Conservation (phyloP, 2,888 invertebrate genomes). For the Micropterix aruncella region DNA sequence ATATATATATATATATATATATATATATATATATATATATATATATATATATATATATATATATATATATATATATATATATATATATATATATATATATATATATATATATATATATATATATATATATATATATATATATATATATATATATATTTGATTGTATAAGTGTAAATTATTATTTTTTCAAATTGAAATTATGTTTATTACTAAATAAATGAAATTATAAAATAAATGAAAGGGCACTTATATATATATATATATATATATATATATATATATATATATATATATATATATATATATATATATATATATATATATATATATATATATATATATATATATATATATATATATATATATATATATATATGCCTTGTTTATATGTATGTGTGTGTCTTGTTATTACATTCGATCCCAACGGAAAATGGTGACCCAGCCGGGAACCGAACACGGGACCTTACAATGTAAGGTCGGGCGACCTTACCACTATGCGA, state of each 20-base stretch:
- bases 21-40: too few relatives aligned
- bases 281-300: not conserved
- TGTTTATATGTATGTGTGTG: too few relatives aligned
- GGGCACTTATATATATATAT: not conserved
- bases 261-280: not conserved
- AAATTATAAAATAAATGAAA: too few relatives aligned
- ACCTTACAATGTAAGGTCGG: too few relatives aligned
- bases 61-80: constrained; percentile 4
- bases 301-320: not conserved
- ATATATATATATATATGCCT: not conserved
- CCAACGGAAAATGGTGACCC: too few relatives aligned
- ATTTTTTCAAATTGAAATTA: too few relatives aligned
- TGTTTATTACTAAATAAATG: too few relatives aligned
- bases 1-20: too few relatives aligned
- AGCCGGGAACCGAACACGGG: too few relatives aligned
- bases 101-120: not conserved
- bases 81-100: not conserved
- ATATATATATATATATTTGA: not conserved
- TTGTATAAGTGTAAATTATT: too few relatives aligned
- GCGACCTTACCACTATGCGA: too few relatives aligned
- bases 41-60: constrained; percentile 4
- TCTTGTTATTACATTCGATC: too few relatives aligned
- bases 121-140: not conserved
- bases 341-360: not conserved
- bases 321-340: not conserved